Evolutionary conservation across 2,888 invertebrate species (phyloP), one percentile per base, ranked within the genome.

Genomic region (Punctoribates punctum): DNA sequence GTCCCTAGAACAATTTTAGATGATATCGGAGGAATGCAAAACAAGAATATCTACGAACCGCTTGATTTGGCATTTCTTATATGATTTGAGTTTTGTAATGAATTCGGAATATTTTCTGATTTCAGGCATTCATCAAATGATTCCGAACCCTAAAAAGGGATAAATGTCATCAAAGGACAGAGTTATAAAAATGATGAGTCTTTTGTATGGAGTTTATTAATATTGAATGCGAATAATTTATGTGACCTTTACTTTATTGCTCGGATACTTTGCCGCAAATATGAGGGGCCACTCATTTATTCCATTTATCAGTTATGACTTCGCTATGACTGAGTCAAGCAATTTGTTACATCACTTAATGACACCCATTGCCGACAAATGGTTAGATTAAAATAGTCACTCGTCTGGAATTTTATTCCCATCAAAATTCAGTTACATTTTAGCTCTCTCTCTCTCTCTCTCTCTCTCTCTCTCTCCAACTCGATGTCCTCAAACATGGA

Each of bases 391-490:
- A 54, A 54, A 54, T 54, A 54, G 1, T 54, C 54, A 54, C 5
- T 54, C 54, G 54, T 20, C 54, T 54, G 54, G 54, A 73, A 34
- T 73, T 73, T 48, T 38, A n/a, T 42, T 23, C 17, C 46, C 8
- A 27, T 42, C 29, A 65, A 34, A 65, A 34, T 34, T 70, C 25
- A 38, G 20, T 70, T 38, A 23, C 70, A 23, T 42, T 20, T 42
- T 27, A 8, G 17, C 72, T 34, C 38, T 34, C 34, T 34, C 38
- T 72, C 38, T 72, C 38, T 42, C 72, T 42, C 72, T 20, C 42
- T 42, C 20, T 42, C 38, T 20, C 38, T 42, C 34, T 72, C 70
- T 70, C 70, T 27, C 70, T 70, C 70, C 20, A 9, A 27, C 60
- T 60, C 60, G 20, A 20, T 57, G 20, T 57, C 57, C 25, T 57